Percentiles rank a stretch among this genome's conserved stretches.
Conservation (phyloP, 2,888 invertebrate genomes). For the Xestia sexstrigata region DNA sequence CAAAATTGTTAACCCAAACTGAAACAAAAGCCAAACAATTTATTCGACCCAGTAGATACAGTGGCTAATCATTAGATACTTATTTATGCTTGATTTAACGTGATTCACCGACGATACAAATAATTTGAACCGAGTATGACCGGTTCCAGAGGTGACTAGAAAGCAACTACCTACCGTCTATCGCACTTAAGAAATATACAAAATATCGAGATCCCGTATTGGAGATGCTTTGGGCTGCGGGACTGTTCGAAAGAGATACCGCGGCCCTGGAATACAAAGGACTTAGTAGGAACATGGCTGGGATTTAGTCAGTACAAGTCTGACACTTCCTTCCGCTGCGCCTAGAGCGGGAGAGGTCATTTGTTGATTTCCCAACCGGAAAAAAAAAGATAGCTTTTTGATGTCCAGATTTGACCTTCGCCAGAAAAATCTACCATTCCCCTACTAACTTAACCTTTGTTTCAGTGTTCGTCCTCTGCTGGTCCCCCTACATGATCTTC, state of each 20-base stretch:
- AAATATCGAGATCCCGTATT: no score
- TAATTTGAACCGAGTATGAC: background rate
- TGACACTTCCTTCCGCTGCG: no score
- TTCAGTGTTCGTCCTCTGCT: constrained; percentile 97
- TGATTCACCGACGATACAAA: background rate
- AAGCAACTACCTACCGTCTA: background rate
- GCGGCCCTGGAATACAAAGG: no score
- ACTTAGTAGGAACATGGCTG: no score
- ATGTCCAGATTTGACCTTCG: background rate
- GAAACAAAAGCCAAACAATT: constrained; percentile 12
- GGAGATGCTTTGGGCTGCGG: no score
- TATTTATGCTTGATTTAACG: background rate
- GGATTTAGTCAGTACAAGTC: no score
- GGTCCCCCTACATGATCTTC: constrained; percentile 98
- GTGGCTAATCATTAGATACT: background rate
- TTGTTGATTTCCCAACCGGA: no score
- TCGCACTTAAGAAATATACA: no score
- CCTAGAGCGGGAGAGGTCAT: no score
- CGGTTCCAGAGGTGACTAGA: background rate
- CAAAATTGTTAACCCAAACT: constrained; percentile 29
- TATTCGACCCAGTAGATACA: background rate
- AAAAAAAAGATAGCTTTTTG: background rate
- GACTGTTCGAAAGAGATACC: no score
- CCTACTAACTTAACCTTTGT: constrained; percentile 70
- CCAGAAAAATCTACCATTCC: background rate